Base-by-base conservation (phyloP, 1,140 invertebrate genomes). In the Bombus picipes region DNA sequence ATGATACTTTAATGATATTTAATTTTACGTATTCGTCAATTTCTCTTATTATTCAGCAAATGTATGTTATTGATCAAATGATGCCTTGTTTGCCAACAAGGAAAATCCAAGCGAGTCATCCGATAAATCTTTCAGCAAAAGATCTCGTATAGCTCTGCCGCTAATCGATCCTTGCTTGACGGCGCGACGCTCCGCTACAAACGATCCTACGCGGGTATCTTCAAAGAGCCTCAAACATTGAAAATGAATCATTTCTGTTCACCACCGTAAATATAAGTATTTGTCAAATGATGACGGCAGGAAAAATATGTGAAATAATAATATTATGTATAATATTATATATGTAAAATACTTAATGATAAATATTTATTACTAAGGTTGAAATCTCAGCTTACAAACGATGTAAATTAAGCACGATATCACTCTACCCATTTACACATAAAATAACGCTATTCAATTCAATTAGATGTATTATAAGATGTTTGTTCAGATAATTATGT, bases 91-190 rank as follows among this genome's bases (percentile, higher is more conserved):
- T 25, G n/a, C 39, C 39, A 39, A 66, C 39, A 66, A 43, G 59
- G 59, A 66, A 78, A 66, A 25, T 66, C 59, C 37, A n/a, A 77
- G 28, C 59, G n/a, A 77, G 59, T 83, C 47, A 70, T 34, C 9
- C 28, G 43, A 76, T 83, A 70, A 83, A 83, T 78, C 81, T 66
- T 57, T 78, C 37, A 25, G 47, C 13, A 5, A 37, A 37, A 28
- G 65, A 70, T 34, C 43, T 53, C 37, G n/a, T 32, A 53, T 28
- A 81, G 28, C 59, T 22, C 47, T 37, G n/a, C 34, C 28, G 18
- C 34, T 70, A 43, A 81, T 73, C 70, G 32, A 47, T 47, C 18
- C n/a, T 22, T 28, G 25, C 32, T 57, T 13, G 77, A 68, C 28
- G 25, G 59, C 47, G 12, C 6, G 32, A 70, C 77, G 41, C 2